phyloP scores from a whole-genome alignment of 2,113 vertebrate species.

The Rhinoderma darwinii region DNA sequence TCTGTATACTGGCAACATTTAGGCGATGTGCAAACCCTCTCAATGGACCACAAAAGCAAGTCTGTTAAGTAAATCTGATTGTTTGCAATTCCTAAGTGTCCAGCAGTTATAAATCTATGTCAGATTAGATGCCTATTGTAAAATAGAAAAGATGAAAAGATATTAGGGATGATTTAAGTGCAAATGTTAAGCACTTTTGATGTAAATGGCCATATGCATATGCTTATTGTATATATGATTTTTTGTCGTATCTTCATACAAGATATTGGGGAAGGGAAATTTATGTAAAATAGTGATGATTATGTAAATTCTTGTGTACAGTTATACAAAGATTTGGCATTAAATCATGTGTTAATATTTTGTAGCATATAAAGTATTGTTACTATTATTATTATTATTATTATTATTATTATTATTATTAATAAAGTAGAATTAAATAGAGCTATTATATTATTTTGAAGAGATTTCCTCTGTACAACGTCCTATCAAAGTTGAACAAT shows the following conservation, averaged over 20 bases:
- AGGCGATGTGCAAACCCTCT: too few relatives aligned
- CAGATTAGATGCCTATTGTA: not conserved
- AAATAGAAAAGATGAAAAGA: constrained; percentile 20
- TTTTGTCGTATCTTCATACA: not conserved
- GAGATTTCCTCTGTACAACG: too few relatives aligned
- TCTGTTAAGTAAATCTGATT: constrained; percentile 35
- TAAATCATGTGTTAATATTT: not conserved
- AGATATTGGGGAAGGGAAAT: not conserved
- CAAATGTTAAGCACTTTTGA: not conserved
- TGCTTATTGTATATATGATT: not conserved
- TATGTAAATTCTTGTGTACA: not conserved
- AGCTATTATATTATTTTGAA: too few relatives aligned
- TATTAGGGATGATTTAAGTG: not conserved
- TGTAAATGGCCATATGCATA: not conserved
- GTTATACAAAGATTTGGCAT: not conserved
- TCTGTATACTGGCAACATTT: too few relatives aligned
- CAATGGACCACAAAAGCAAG: constrained; percentile 42
- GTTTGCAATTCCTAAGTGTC: constrained; percentile 1
- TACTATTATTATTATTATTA: not conserved
- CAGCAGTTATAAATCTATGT: not conserved
- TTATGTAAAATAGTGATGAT: not conserved
- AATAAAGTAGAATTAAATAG: not conserved
- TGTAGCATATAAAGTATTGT: not conserved
- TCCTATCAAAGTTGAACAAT: too few relatives aligned
- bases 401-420: not conserved